Base-by-base conservation (phyloP, 2,888 invertebrate species). In the Campoletis raptor region DNA sequence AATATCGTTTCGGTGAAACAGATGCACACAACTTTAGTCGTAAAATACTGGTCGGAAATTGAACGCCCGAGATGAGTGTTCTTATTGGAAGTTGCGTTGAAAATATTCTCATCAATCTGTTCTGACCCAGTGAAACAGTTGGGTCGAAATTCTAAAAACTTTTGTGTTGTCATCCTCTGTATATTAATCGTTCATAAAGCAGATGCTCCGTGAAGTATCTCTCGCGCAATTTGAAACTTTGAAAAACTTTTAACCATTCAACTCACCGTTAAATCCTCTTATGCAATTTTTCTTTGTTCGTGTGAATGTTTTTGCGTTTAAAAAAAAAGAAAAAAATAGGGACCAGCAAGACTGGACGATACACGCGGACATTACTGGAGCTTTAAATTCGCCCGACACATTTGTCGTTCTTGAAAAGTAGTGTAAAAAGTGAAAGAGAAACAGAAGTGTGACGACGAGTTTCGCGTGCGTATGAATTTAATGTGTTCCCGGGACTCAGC, bases 391-490 rank as follows among this genome's bases (percentile, higher is more conserved):
- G 7, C 48, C 18, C 21, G 61, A 70, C 40, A 30, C 66, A 57
- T 79, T 57, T n/a, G 30, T 83, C 61, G 69, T 24, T 48, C 40
- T 36, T 61, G 48, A 54, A 61, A 67, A 74, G 79, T 74, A 30
- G 24, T 15, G 45, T 61, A 42, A 76, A 70, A 76, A 72, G 45
- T 21, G 5, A 10, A 45, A 77, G 37, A 66, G 48, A 30, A 42
- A 52, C 54, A 76, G 40, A 7, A 67, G 54, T 37, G 24, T 64
- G 72, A 67, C 76, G 72, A 73, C 67, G 73, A 83, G 73, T 30
- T 42, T 67, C 73, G 61, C 54, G 52, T 77, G 83, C 40, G 48
- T 77, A 83, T 83, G 86, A 83, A 86, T 83, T 86, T 86, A 77
- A 86, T 81, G 70, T 69, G 77, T 73, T 78, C 61, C 73, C 76